These are phyloP conservation scores for Mareca penelope DNA, from an alignment of 2,797 vertebrate species.

Conservation along the genomic window DNA sequence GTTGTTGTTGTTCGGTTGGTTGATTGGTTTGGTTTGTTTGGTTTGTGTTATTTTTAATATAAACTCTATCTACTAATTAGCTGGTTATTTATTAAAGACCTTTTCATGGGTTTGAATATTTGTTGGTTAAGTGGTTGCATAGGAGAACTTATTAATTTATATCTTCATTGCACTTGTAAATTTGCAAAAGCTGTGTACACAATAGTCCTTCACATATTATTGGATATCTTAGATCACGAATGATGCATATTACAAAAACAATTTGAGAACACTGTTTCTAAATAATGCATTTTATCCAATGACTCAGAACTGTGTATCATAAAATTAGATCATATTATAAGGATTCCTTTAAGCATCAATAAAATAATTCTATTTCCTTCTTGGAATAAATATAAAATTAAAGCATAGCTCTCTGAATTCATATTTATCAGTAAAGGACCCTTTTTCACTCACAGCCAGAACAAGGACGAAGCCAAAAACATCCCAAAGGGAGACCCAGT, in stretches of 20 bases:
- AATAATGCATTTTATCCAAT: not conserved
- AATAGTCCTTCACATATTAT: not conserved
- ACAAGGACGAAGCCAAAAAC: not conserved
- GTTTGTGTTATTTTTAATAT: not conserved
- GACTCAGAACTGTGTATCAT: not conserved
- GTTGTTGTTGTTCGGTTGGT: too few species aligned
- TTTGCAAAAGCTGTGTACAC: not conserved
- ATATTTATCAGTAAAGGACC: not conserved
- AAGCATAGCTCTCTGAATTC: not conserved
- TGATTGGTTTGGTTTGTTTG: too few species aligned
- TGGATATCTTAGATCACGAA: not conserved
- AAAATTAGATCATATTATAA: not conserved
- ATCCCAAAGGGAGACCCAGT: not conserved
- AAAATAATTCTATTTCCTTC: not conserved
- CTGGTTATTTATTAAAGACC: conserved; percentile 49
- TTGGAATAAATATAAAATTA: not conserved
- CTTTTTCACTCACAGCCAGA: not conserved
- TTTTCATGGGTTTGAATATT: conserved; percentile 40
- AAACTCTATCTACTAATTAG: conserved; percentile 52
- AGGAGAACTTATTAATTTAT: not conserved
- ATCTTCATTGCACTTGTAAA: not conserved
- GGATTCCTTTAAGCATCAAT: not conserved
- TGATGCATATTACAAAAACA: not conserved
- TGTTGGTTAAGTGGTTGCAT: not conserved
- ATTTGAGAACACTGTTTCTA: not conserved